Percentiles rank a stretch among this genome's conserved stretches.
phyloP scores from a whole-genome alignment of 1,140 invertebrate genomes.

The Pogonomyrmex barbatus region DNA sequence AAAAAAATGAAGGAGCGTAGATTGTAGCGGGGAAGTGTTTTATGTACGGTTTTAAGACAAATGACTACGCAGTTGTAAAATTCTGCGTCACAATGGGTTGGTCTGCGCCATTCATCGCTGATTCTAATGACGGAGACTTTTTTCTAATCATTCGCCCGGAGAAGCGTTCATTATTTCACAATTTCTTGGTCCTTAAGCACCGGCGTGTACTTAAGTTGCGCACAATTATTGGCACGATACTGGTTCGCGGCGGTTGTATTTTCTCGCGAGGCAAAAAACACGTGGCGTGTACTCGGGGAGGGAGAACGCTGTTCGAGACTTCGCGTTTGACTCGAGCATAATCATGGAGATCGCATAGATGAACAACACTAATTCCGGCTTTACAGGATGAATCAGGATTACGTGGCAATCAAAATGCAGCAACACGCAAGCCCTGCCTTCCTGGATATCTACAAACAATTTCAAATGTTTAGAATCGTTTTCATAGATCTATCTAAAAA shows the following conservation, averaged over 20 bases:
- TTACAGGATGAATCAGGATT: slow-evolving; percentile 20
- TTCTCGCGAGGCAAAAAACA: slow-evolving; percentile 63
- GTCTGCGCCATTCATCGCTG: slow-evolving; percentile 7
- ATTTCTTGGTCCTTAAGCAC: slow-evolving; percentile 48
- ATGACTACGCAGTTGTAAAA: slow-evolving; percentile 35
- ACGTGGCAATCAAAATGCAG: background rate
- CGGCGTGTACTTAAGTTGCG: slow-evolving; percentile 54
- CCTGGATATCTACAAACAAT: background rate
- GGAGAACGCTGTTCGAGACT: slow-evolving; percentile 17
- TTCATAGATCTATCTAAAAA: background rate
- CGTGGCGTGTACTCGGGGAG: slow-evolving; percentile 5
- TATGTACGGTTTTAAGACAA: slow-evolving; percentile 20
- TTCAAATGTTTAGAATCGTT: background rate
- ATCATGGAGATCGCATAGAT: slow-evolving; percentile 16
- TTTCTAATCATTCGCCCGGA: slow-evolving; percentile 46
- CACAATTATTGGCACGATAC: slow-evolving; percentile 63
- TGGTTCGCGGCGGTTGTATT: slow-evolving; percentile 39
- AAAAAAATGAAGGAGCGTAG: background rate
- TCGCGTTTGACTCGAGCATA: slow-evolving; percentile 22
- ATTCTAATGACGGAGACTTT: slow-evolving; percentile 48
- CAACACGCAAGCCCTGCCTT: background rate
- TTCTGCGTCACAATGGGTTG: slow-evolving; percentile 23
- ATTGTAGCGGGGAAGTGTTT: background rate
- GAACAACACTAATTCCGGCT: background rate
- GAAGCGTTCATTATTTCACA: slow-evolving; percentile 55